Conservation (phyloP, 2,888 invertebrate species). For the Erebia palarica region DNA sequence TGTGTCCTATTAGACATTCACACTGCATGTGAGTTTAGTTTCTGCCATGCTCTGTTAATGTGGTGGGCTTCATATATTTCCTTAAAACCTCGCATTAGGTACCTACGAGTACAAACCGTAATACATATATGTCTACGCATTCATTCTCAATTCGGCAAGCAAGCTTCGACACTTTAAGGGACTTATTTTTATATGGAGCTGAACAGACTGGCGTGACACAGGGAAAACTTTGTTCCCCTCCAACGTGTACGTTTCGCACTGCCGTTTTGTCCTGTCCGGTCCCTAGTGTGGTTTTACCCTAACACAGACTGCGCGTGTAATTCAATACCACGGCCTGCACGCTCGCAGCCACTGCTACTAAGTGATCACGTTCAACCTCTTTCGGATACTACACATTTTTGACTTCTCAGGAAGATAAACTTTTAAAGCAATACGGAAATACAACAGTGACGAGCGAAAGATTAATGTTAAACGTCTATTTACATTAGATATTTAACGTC, state of each 20-base stretch:
- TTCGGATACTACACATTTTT: conserved; percentile 15
- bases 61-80: too few species aligned
- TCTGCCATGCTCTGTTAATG: too few species aligned
- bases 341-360: conserved; percentile 38
- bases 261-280: neutral
- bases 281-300: too few species aligned
- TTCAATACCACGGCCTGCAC: conserved; percentile 69
- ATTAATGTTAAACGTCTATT: conserved; percentile 12
- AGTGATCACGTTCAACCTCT: conserved; percentile 12
- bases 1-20: too few species aligned
- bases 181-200: too few species aligned
- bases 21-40: too few species aligned
- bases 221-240: too few species aligned
- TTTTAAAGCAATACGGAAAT: conserved; percentile 18
- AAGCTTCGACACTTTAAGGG: too few species aligned
- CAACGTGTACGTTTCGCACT: neutral
- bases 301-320: conserved; percentile 43
- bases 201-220: too few species aligned
- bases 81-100: too few species aligned
- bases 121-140: neutral
- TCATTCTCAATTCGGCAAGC: neutral
- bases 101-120: too few species aligned
- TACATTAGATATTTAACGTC: conserved; percentile 1
- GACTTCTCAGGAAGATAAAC: conserved; percentile 20
- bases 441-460: conserved; percentile 9